Conservation (phyloP, 2,797 vertebrate genomes). For the Pygocentrus nattereri region DNA sequence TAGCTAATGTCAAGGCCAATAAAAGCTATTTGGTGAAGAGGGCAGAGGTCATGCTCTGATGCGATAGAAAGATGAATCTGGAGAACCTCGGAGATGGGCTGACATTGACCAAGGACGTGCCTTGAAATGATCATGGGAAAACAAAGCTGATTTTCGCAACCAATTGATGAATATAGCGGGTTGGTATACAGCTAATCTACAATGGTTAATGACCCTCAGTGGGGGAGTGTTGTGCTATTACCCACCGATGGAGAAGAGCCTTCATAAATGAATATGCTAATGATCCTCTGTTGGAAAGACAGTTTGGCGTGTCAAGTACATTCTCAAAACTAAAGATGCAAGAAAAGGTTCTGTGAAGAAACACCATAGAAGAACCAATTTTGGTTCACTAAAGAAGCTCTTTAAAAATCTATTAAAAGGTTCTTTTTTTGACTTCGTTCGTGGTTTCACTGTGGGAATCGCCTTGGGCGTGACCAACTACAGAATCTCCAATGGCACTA, state of each 20-base stretch:
- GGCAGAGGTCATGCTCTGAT: constrained; percentile 18
- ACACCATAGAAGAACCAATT: too few relatives aligned
- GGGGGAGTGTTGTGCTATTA: constrained; percentile 27
- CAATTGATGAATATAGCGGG: constrained; percentile 35
- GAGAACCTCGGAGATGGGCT: constrained; percentile 14
- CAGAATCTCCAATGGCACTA: too few relatives aligned
- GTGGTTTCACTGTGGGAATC: too few relatives aligned
- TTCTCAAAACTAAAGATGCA: neutral
- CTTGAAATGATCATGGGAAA: constrained; percentile 20
- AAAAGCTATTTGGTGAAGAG: constrained; percentile 25
- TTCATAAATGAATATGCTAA: neutral
- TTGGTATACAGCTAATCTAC: constrained; percentile 20
- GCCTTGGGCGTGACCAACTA: too few relatives aligned
- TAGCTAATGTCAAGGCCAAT: constrained; percentile 15
- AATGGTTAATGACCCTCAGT: neutral
- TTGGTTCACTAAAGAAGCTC: too few relatives aligned
- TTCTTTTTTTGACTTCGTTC: too few relatives aligned
- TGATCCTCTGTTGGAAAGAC: neutral
- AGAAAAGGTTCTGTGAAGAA: too few relatives aligned
- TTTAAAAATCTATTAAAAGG: too few relatives aligned
- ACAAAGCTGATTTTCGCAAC: neutral
- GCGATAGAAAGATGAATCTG: constrained; percentile 27
- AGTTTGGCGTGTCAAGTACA: neutral
- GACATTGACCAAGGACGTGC: constrained; percentile 40
- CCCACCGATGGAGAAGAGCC: neutral